Evolutionary conservation across 2,888 invertebrate species (phyloP).

Genomic region (Uropetala carovei): DNA sequence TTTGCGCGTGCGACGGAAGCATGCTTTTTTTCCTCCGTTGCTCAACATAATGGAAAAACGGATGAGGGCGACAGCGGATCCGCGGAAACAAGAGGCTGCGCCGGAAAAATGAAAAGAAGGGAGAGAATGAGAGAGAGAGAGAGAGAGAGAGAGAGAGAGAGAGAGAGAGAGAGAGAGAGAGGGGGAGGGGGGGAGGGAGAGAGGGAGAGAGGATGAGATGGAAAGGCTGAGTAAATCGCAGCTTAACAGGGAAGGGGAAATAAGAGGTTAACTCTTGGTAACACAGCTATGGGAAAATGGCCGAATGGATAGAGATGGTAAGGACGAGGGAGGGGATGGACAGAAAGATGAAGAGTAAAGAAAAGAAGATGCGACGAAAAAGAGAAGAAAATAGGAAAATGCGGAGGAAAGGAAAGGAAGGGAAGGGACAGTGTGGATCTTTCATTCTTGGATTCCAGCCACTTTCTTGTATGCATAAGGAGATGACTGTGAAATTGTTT

Average conservation of each 20-base stretch:
- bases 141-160: neutral
- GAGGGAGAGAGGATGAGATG: neutral
- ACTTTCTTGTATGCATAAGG: constrained; percentile 62
- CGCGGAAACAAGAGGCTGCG: neutral
- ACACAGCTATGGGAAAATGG: neutral
- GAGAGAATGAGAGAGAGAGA: neutral
- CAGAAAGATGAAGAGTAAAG: neutral
- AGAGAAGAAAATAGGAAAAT: too few species aligned
- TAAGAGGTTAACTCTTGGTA: neutral
- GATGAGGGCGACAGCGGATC: neutral
- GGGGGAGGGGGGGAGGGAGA: too few species aligned
- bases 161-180: neutral
- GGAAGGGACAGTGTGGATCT: neutral
- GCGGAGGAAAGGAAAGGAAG: neutral
- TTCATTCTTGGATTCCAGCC: constrained; percentile 57
- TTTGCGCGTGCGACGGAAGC: neutral
- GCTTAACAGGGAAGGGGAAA: neutral
- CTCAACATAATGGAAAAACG: neutral
- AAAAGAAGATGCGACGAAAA: too few species aligned
- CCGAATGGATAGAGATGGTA: neutral
- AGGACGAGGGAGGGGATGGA: neutral
- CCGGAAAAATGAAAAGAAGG: neutral
- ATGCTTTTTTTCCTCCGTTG: neutral
- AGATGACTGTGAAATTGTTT: constrained; percentile 62
- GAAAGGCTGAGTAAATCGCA: neutral